These are phyloP conservation scores for Dermochelys coriacea DNA, from an alignment of 2,797 vertebrate genomes.

Conservation along the genomic window DNA sequence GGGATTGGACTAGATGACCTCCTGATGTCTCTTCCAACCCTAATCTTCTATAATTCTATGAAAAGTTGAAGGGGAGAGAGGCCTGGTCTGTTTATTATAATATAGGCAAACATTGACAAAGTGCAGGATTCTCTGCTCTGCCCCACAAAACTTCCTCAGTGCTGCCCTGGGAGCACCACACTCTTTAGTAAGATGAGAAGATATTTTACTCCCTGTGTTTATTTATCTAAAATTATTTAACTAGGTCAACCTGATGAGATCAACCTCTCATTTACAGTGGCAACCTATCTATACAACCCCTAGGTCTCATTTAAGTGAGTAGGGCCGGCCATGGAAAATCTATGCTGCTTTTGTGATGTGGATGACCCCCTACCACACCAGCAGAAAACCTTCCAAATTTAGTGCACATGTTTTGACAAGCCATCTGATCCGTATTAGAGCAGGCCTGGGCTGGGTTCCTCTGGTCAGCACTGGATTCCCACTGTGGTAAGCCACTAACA, in stretches of 20 bases:
- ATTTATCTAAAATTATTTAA: slow-evolving; percentile 5
- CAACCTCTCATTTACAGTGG: not conserved
- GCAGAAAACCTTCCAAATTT: slow-evolving; percentile 9
- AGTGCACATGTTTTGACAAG: slow-evolving; percentile 12
- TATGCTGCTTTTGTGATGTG: not conserved
- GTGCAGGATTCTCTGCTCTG: accelerated
- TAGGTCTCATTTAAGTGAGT: not conserved
- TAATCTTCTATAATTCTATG: no score
- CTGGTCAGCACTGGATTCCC: slow-evolving; percentile 62
- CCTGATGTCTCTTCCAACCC: no score
- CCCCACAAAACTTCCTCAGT: accelerated
- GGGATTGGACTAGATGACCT: no score
- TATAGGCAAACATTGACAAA: accelerated
- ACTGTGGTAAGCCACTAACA: slow-evolving; percentile 57
- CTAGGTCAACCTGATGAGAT: slow-evolving; percentile 4
- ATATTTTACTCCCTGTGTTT: not conserved
- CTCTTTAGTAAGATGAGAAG: not conserved
- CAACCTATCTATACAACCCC: accelerated
- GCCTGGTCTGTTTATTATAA: accelerated
- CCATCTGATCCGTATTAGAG: slow-evolving; percentile 70
- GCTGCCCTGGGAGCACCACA: accelerated
- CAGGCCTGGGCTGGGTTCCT: not conserved
- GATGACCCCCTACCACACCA: not conserved
- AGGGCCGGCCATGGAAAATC: not conserved
- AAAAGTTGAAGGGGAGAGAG: not conserved